Evolutionary conservation across 2,113 vertebrate genomes (phyloP).

Genomic region (Xenus cinereus): DNA sequence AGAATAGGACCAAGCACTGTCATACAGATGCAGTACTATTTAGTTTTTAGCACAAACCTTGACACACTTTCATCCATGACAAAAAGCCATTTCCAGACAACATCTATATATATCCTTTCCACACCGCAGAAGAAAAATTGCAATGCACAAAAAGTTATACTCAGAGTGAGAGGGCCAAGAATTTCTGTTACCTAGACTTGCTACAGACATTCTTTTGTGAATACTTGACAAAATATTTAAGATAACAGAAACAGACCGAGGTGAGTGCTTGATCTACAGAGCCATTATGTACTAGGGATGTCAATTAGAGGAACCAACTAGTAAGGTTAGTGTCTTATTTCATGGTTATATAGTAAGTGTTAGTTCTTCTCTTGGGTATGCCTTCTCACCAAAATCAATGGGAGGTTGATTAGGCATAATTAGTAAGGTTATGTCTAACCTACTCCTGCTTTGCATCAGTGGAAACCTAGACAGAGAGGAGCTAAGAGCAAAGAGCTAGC

Average conservation of each 20-base stretch:
- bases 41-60: not conserved
- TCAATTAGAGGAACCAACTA: not conserved
- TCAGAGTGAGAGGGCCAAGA: not conserved
- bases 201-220: not conserved
- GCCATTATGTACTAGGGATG: not conserved
- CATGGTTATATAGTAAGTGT: not conserved
- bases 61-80: not conserved
- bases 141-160: not conserved
- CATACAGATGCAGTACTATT: not conserved
- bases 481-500: not conserved
- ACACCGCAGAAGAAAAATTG: not conserved
- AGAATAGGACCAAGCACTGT: not conserved
- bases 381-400: not conserved
- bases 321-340: not conserved
- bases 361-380: not conserved
- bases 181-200: not conserved
- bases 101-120: not conserved
- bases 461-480: not conserved
- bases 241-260: not conserved
- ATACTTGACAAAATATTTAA: not conserved
- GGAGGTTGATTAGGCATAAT: not conserved
- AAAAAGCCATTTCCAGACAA: not conserved
- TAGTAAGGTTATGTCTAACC: not conserved
- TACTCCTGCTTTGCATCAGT: not conserved
- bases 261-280: not conserved